A percentile compares a stretch with the other conserved stretches of the same genome.
Evolutionary conservation across 2,113 vertebrate species (phyloP).

Genomic region (Garra rufa): DNA sequence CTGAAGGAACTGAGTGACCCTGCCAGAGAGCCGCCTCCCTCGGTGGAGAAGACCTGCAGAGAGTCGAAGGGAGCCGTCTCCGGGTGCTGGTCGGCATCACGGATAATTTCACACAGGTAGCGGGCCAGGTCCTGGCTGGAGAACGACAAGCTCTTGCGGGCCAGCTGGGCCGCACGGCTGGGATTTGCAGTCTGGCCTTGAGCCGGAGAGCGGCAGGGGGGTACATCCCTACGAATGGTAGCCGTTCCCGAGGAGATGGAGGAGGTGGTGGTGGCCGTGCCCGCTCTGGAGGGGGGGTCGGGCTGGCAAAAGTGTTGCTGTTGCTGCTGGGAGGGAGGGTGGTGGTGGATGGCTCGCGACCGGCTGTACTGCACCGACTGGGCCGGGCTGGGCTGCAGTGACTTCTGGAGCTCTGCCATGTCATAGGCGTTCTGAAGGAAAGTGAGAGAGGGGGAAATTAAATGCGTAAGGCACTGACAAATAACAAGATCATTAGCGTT

Average conservation of each 20-base stretch:
- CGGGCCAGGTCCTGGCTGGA: slow-evolving; percentile 76
- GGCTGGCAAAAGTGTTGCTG: slow-evolving; percentile 57
- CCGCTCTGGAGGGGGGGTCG: slow-evolving; percentile 65
- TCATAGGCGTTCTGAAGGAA: slow-evolving; percentile 82
- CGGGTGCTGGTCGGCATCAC: slow-evolving; percentile 73
- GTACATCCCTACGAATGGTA: slow-evolving; percentile 74
- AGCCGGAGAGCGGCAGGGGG: slow-evolving; percentile 68
- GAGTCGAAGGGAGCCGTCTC: slow-evolving; percentile 78
- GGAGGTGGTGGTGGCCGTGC: slow-evolving; percentile 55
- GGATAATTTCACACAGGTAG: slow-evolving; percentile 79
- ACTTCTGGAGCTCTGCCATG: slow-evolving; percentile 89
- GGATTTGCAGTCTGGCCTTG: slow-evolving; percentile 69
- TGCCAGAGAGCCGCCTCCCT: slow-evolving; percentile 80
- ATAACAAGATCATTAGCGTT: slow-evolving; percentile 21
- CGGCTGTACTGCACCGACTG: slow-evolving; percentile 77
- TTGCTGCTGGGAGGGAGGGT: slow-evolving; percentile 63
- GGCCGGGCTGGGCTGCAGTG: slow-evolving; percentile 81
- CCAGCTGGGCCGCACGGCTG: slow-evolving; percentile 60
- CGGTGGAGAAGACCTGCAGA: slow-evolving; percentile 80
- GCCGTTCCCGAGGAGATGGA: slow-evolving; percentile 55
- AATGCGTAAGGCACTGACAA: slow-evolving; percentile 18
- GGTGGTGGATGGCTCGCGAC: slow-evolving; percentile 70
- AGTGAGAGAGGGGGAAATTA: slow-evolving; percentile 56
- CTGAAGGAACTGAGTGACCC: slow-evolving; percentile 84
- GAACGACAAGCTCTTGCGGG: slow-evolving; percentile 71